Percentiles rank a stretch among this genome's conserved stretches.
These are phyloP conservation scores for Mus caroli DNA, from an alignment of 2,797 vertebrate genomes.

Conservation along the genomic window DNA sequence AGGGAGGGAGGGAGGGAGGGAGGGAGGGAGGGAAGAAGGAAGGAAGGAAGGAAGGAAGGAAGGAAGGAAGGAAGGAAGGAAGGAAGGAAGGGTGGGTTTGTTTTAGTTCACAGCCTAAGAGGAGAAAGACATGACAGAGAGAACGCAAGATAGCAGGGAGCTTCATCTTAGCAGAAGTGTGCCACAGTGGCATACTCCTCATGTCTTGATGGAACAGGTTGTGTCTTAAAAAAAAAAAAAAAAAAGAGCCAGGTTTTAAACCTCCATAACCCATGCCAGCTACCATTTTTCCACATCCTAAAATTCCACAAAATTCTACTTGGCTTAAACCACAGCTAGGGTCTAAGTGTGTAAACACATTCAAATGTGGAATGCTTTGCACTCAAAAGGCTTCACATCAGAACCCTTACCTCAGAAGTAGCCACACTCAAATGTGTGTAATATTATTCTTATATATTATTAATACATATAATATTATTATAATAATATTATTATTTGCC, in stretches of 20 bases:
- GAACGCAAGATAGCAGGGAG: background rate
- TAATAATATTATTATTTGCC: conserved; percentile 54
- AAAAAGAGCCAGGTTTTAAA: background rate
- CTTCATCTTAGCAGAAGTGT: background rate
- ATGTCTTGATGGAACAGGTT: background rate
- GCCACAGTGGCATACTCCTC: background rate
- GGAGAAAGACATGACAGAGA: background rate
- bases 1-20: too few species aligned
- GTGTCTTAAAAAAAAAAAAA: background rate
- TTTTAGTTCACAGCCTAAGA: background rate
- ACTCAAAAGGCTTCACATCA: background rate
- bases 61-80: too few species aligned
- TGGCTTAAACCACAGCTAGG: background rate
- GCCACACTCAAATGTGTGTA: conserved; percentile 36
- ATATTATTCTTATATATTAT: too few species aligned
- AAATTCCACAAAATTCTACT: background rate
- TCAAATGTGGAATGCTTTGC: background rate
- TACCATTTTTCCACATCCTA: background rate
- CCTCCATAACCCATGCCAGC: background rate
- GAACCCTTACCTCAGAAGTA: background rate
- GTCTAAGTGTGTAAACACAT: background rate
- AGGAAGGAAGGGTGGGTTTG: background rate
- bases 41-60: too few species aligned
- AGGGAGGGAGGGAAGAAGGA: too few species aligned
- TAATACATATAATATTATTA: too few species aligned